Percentiles rank a stretch among this genome's conserved stretches.
Evolutionary conservation across 2,888 invertebrate genomes (phyloP).

Genomic region (Nipponacmea schrenckii): DNA sequence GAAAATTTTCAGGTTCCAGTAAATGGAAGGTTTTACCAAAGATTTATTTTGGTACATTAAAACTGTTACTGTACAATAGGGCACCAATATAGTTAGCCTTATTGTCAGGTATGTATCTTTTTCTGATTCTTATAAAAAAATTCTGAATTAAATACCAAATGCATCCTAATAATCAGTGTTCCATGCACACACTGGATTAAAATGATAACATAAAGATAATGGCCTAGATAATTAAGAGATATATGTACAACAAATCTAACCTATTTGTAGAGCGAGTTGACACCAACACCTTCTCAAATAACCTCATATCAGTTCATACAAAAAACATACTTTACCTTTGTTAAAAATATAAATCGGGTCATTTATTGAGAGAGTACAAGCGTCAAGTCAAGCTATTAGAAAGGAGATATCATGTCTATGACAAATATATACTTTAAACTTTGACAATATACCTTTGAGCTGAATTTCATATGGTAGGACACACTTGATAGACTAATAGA

Average conservation of each 20-base stretch:
- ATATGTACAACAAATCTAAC: background rate
- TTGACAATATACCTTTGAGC: background rate
- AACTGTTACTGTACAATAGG: too few relatives aligned
- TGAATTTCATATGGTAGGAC: background rate
- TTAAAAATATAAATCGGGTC: background rate
- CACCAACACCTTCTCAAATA: background rate
- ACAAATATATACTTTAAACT: constrained; percentile 3
- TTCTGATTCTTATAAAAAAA: too few relatives aligned
- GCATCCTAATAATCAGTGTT: too few relatives aligned
- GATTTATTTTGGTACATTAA: too few relatives aligned
- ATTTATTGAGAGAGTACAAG: background rate
- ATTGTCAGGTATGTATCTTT: too few relatives aligned
- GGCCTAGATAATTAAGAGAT: too few relatives aligned
- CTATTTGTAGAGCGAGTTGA: constrained; percentile 1
- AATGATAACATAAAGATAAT: background rate
- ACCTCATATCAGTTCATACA: constrained; percentile 5
- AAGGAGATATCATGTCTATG: background rate
- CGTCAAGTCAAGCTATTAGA: background rate
- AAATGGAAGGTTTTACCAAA: too few relatives aligned
- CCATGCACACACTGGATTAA: background rate
- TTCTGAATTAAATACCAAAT: too few relatives aligned
- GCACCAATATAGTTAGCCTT: too few relatives aligned
- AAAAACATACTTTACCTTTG: constrained; percentile 4
- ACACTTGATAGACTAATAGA: constrained; percentile 9
- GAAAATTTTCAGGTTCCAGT: too few relatives aligned